Percentiles rank a stretch among this genome's conserved stretches.
Evolutionary conservation across 2,888 invertebrate species (phyloP).

Genomic region (Mantis religiosa): DNA sequence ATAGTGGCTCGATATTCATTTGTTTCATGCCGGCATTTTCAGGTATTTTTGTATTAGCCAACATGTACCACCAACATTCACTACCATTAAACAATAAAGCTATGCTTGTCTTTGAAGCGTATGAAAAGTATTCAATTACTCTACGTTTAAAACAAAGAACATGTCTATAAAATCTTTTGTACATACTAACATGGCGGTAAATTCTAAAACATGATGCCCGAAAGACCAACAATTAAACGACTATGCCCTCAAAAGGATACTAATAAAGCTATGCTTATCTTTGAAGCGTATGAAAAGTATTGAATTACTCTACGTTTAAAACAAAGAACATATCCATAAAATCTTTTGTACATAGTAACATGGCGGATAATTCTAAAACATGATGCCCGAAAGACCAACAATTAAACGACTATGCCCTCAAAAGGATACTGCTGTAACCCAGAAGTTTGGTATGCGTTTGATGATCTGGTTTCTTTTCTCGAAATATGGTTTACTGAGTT

Average conservation of each 20-base stretch:
- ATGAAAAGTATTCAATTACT: neutral
- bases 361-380: conserved; percentile 26
- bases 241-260: too few relatives aligned
- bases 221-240: too few relatives aligned
- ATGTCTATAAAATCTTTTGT: too few relatives aligned
- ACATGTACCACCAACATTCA: neutral
- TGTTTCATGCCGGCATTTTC: conserved; percentile 24
- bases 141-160: too few relatives aligned
- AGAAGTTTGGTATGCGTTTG: conserved; percentile 74
- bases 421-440: conserved; percentile 61
- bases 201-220: too few relatives aligned
- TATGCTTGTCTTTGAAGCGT: neutral
- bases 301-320: neutral
- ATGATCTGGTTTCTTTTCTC: conserved; percentile 73
- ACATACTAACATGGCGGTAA: too few relatives aligned
- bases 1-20: conserved; percentile 1
- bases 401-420: neutral
- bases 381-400: neutral
- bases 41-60: conserved; percentile 9
- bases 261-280: too few relatives aligned
- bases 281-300: too few relatives aligned
- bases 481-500: conserved; percentile 70
- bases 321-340: neutral
- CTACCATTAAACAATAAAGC: too few relatives aligned
- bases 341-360: conserved; percentile 10